Percentiles rank a stretch among this genome's conserved stretches.
Evolutionary conservation across 2,113 vertebrate species (phyloP).

Genomic region (Collichthys lucidus): DNA sequence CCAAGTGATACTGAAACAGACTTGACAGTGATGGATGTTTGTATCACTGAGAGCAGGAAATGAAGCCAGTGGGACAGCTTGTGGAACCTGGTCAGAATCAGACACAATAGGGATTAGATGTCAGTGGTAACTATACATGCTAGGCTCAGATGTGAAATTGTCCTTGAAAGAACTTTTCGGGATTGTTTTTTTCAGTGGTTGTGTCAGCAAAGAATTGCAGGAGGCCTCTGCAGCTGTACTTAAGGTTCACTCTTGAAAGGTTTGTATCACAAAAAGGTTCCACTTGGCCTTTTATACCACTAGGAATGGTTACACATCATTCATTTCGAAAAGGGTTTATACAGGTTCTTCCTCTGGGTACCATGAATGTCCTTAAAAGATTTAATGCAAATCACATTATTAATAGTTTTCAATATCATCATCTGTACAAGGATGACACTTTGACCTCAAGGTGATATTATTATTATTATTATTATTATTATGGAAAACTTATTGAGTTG

Average conservation of each 20-base stretch:
- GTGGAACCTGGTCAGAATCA: conserved; percentile 48
- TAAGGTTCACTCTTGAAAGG: conserved; percentile 6
- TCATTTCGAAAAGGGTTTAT: not conserved
- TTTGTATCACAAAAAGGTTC: not conserved
- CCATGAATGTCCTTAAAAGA: not conserved
- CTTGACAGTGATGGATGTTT: conserved; percentile 61
- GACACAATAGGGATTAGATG: conserved; percentile 49
- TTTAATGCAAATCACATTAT: not conserved
- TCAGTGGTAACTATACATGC: conserved; percentile 24
- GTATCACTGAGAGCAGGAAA: conserved; percentile 65
- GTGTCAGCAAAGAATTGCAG: conserved; percentile 1
- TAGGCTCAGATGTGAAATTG: conserved; percentile 22
- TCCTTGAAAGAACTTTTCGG: conserved; percentile 20
- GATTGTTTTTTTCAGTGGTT: not conserved
- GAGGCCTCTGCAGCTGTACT: conserved; percentile 10
- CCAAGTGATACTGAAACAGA: conserved; percentile 45
- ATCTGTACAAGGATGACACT: not conserved
- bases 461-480: too few relatives aligned
- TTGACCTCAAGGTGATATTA: not conserved
- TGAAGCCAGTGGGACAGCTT: conserved; percentile 53
- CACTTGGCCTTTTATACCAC: not conserved
- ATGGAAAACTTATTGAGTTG: not conserved
- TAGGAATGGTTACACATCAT: not conserved
- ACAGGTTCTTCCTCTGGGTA: not conserved
- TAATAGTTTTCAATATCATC: not conserved